phyloP scores from a whole-genome alignment of 1,140 invertebrate genomes.

The Calephelis nemesis region DNA sequence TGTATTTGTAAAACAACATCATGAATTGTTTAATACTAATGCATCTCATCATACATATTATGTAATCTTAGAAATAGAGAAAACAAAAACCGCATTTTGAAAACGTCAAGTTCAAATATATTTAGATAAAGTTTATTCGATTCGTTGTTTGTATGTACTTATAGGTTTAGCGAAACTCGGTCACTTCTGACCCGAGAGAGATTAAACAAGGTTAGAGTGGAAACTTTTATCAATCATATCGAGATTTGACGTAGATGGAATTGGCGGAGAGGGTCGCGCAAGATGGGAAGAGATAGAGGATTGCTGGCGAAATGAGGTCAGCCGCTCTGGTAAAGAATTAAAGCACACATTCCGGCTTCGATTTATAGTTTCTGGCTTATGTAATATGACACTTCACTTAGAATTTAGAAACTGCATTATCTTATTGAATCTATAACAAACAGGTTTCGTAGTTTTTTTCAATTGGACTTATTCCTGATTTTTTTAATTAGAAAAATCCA shows the following conservation, averaged over 20 bases:
- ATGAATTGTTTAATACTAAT: no score
- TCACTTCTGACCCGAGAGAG: constrained; percentile 1
- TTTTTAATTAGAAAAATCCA: no score
- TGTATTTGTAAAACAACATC: no score
- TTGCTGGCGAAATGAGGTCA: constrained; percentile 16
- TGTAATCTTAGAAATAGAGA: no score
- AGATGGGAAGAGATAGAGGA: constrained; percentile 11
- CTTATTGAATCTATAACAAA: not conserved
- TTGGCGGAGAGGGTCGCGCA: constrained; percentile 2
- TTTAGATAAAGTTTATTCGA: not conserved
- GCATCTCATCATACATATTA: no score
- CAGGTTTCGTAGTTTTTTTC: no score
- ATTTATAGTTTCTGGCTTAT: not conserved
- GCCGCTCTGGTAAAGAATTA: not conserved
- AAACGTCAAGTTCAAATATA: not conserved
- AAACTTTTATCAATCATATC: constrained; percentile 22
- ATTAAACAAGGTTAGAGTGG: constrained; percentile 17
- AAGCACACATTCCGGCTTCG: not conserved
- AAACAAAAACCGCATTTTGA: no score
- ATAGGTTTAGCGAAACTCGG: not conserved
- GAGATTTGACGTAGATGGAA: constrained; percentile 11
- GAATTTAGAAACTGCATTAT: not conserved
- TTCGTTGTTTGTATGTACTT: not conserved
- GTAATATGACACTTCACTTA: not conserved
- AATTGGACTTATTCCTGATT: no score